These are phyloP conservation scores for Microctenopoma stevenorrisi DNA, from an alignment of 2,797 vertebrate species.

Conservation along the genomic window DNA sequence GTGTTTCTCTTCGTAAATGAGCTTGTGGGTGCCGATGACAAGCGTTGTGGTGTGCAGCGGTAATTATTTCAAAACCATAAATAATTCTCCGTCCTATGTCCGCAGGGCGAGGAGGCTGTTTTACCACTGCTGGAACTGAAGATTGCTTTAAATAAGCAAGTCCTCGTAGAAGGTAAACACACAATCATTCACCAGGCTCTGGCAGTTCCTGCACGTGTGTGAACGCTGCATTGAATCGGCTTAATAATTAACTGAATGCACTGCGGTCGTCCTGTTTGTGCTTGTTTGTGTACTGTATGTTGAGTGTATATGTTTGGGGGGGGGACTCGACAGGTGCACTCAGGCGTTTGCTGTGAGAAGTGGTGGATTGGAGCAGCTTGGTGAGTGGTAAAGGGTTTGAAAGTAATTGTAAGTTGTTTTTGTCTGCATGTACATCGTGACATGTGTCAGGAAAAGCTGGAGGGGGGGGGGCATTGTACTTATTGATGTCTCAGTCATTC, in stretches of 20 bases:
- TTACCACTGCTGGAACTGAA: slow-evolving; percentile 88
- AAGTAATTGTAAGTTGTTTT: background rate
- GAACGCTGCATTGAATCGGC: slow-evolving; percentile 60
- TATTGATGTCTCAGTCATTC: slow-evolving; percentile 31
- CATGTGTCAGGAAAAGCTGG: slow-evolving; percentile 19
- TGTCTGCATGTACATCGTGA: slow-evolving; percentile 20
- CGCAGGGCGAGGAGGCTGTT: slow-evolving; percentile 90
- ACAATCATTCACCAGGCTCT: slow-evolving; percentile 72
- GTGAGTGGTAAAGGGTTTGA: slow-evolving; percentile 22
- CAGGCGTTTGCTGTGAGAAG: slow-evolving; percentile 29
- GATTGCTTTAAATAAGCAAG: slow-evolving; percentile 91
- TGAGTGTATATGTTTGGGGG: slow-evolving; percentile 22
- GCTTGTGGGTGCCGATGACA: slow-evolving; percentile 59
- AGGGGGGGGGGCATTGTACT: background rate
- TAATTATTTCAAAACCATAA: slow-evolving; percentile 76
- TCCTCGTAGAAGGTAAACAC: slow-evolving; percentile 91
- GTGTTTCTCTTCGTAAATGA: slow-evolving; percentile 51
- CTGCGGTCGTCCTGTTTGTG: slow-evolving; percentile 62
- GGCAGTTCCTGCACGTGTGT: slow-evolving; percentile 29
- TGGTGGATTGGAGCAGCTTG: slow-evolving; percentile 28
- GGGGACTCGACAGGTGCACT: slow-evolving; percentile 43
- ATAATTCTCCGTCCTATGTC: slow-evolving; percentile 80
- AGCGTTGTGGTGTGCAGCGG: slow-evolving; percentile 34
- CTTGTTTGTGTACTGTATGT: slow-evolving; percentile 66
- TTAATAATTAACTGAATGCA: slow-evolving; percentile 77